Conservation (phyloP, 2,888 invertebrate genomes). For the Acanthosepion esculentum region DNA sequence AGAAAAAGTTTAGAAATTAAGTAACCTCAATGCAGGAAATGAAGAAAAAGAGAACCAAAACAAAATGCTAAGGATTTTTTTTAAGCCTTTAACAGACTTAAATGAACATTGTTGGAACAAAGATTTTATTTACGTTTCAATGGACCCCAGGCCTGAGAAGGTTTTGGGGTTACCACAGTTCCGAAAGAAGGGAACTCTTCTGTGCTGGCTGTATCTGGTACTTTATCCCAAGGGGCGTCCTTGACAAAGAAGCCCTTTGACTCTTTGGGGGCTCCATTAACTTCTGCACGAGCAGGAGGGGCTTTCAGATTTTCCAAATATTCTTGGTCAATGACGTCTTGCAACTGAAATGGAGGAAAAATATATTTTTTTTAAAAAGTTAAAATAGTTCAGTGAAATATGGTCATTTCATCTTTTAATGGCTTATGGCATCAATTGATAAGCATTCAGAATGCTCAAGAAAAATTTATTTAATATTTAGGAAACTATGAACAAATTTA, state of each 20-base stretch:
- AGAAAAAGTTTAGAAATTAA: not conserved
- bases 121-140: constrained; percentile 39
- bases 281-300: constrained; percentile 66
- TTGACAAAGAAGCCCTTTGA: constrained; percentile 70
- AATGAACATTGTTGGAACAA: not conserved
- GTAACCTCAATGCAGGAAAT: not conserved
- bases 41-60: not conserved
- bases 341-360: constrained; percentile 68
- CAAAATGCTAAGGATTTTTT: not conserved
- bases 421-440: too few species aligned
- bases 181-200: constrained; percentile 74
- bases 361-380: not conserved
- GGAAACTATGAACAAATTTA: too few species aligned
- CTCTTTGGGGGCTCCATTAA: constrained; percentile 50
- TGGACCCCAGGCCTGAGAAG: constrained; percentile 66
- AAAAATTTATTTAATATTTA: too few species aligned
- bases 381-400: not conserved
- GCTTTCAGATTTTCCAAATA: constrained; percentile 69
- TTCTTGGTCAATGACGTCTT: constrained; percentile 75
- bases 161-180: constrained; percentile 61
- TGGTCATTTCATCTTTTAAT: not conserved
- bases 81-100: not conserved
- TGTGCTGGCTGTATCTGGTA: constrained; percentile 73
- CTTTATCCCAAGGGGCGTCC: constrained; percentile 73
- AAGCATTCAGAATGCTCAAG: too few species aligned